Percentiles rank a stretch among this genome's conserved stretches.
These are phyloP conservation scores for Gallinago undulata DNA, from an alignment of 2,113 vertebrate genomes.

Conservation along the genomic window DNA sequence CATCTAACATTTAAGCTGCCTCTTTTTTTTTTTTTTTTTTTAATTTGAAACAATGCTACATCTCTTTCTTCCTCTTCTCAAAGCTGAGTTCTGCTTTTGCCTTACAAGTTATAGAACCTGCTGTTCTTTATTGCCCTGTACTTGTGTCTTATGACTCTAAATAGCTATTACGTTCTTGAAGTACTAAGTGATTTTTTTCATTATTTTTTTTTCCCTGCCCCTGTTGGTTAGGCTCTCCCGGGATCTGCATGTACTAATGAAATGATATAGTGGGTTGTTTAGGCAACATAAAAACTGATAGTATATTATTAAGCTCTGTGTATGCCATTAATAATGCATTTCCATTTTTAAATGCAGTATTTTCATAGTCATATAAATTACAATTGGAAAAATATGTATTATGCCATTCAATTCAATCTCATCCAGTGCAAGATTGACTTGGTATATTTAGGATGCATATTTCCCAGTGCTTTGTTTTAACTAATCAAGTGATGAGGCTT, in stretches of 20 bases:
- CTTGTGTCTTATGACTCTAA: neutral
- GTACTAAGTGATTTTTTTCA: neutral
- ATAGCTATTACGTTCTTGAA: neutral
- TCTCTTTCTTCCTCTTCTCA: neutral
- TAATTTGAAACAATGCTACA: neutral
- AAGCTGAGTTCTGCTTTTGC: neutral
- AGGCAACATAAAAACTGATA: neutral
- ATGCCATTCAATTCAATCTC: neutral
- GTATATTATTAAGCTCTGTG: neutral
- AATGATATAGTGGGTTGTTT: neutral
- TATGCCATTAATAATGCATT: neutral
- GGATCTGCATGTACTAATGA: neutral
- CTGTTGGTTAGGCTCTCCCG: neutral
- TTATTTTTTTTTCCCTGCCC: neutral
- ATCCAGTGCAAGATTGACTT: neutral
- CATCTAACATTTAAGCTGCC: neutral
- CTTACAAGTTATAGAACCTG: neutral
- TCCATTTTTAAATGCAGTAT: constrained; percentile 10
- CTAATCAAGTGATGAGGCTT: neutral
- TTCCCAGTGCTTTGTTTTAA: neutral
- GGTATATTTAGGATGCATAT: neutral
- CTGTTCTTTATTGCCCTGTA: neutral
- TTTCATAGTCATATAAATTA: neutral
- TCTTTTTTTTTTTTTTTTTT: neutral
- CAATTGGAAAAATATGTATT: neutral